A percentile compares a stretch with the other conserved stretches of the same genome.
Conservation (phyloP, 2,113 vertebrate species). For the Lasiurus borealis region DNA sequence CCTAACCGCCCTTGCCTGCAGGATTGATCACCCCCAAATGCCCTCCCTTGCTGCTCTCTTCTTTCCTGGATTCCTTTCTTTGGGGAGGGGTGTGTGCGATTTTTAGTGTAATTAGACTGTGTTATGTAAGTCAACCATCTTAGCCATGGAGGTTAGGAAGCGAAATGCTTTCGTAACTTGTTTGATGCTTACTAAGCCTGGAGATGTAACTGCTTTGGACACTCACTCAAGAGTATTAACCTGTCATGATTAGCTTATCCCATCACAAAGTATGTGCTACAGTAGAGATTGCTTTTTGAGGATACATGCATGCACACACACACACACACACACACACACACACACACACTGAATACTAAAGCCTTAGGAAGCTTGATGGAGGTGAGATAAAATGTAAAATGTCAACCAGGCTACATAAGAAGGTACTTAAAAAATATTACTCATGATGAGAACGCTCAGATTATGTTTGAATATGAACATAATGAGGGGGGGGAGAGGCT, state of each 20-base stretch:
- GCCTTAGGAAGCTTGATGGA: constrained; percentile 32
- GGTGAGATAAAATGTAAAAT: constrained; percentile 36
- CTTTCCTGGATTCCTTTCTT: not conserved
- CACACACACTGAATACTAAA: not conserved
- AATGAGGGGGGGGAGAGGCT: too few species aligned
- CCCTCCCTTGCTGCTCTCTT: not conserved
- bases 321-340: not conserved
- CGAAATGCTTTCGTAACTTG: constrained; percentile 70
- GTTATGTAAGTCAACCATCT: constrained; percentile 57
- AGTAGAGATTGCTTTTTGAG: constrained; percentile 29
- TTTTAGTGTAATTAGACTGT: constrained; percentile 61
- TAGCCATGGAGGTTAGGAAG: constrained; percentile 59
- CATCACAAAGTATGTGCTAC: constrained; percentile 45
- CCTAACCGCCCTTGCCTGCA: too few species aligned
- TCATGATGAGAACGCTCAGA: not conserved
- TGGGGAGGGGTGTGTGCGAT: constrained; percentile 19
- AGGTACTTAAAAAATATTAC: constrained; percentile 18
- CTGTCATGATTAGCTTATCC: constrained; percentile 71
- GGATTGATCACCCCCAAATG: too few species aligned
- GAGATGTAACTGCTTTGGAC: constrained; percentile 59
- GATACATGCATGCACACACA: not conserved
- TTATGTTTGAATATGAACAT: constrained; percentile 16
- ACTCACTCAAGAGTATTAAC: constrained; percentile 73
- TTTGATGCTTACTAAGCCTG: constrained; percentile 62
- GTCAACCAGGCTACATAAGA: not conserved